Evolutionary conservation across 2,113 vertebrate species (phyloP).

Genomic region (Rafetus swinhoei): DNA sequence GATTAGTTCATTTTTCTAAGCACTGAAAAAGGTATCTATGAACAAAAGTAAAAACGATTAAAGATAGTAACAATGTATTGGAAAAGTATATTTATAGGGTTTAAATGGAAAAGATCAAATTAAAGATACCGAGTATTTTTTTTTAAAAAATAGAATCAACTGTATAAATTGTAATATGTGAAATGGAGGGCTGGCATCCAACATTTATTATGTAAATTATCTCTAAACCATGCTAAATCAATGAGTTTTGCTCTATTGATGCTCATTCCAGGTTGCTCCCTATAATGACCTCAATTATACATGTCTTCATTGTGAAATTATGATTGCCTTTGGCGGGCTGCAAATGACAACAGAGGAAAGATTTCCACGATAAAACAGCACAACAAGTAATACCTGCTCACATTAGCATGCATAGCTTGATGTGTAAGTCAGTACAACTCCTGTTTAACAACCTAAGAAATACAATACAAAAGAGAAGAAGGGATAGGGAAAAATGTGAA

Average conservation of each 20-base stretch:
- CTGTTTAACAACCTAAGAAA: not conserved
- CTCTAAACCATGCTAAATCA: constrained; percentile 46
- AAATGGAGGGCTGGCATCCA: not conserved
- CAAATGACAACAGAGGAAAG: constrained; percentile 61
- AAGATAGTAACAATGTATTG: not conserved
- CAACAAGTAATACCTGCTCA: constrained; percentile 46
- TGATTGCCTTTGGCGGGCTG: constrained; percentile 68
- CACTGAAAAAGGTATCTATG: not conserved
- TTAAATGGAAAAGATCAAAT: constrained; percentile 49
- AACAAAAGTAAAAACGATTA: constrained; percentile 10
- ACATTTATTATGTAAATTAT: constrained; percentile 56
- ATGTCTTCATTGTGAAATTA: constrained; percentile 75
- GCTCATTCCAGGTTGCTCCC: constrained; percentile 63
- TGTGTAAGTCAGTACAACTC: not conserved
- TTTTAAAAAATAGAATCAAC: not conserved
- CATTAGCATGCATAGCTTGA: constrained; percentile 57
- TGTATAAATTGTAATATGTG: not conserved
- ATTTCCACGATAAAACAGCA: constrained; percentile 69
- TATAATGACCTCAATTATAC: constrained; percentile 77
- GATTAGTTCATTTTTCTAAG: not conserved
- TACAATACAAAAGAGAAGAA: not conserved
- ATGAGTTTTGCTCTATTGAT: constrained; percentile 60
- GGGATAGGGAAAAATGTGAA: not conserved
- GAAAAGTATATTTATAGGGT: constrained; percentile 35
- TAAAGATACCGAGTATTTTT: constrained; percentile 38